Evolutionary conservation across 2,113 vertebrate genomes (phyloP).

Genomic region (Cavia aperea): DNA sequence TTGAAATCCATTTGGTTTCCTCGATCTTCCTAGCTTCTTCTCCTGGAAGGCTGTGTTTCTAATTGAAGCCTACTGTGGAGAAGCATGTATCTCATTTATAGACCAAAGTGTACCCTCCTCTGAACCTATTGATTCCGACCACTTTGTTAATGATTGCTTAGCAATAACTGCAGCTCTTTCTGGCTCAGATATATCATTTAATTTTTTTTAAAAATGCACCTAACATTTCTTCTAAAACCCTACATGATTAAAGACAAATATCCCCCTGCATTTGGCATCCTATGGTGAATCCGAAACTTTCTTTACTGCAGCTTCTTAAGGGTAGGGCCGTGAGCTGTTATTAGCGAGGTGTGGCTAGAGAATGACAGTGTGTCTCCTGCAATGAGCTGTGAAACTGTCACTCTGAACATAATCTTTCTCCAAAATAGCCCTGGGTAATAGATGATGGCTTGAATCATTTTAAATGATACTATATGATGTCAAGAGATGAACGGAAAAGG

Average conservation of each 20-base stretch:
- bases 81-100: slow-evolving; percentile 65
- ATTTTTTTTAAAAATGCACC: background rate
- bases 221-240: background rate
- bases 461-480: background rate
- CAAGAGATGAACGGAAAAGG: background rate
- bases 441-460: background rate
- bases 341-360: background rate
- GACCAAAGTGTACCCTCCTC: background rate
- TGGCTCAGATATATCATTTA: slow-evolving; percentile 47
- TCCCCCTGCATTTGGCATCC: accelerated
- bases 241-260: background rate
- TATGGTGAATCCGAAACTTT: too few relatives aligned
- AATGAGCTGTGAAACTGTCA: background rate
- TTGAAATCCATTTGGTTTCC: slow-evolving; percentile 66
- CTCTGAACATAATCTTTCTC: background rate
- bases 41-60: slow-evolving; percentile 57
- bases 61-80: slow-evolving; percentile 57
- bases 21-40: slow-evolving; percentile 34
- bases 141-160: slow-evolving; percentile 34
- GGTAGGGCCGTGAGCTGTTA: background rate
- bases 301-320: accelerated
- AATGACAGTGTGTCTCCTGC: background rate
- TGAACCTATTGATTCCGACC: slow-evolving; percentile 33
- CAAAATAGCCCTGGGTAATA: background rate
- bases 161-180: slow-evolving; percentile 40